A percentile compares a stretch with the other conserved stretches of the same genome.
phyloP scores from a whole-genome alignment of 2,888 invertebrate genomes.

The Pristionchus mayeri region DNA sequence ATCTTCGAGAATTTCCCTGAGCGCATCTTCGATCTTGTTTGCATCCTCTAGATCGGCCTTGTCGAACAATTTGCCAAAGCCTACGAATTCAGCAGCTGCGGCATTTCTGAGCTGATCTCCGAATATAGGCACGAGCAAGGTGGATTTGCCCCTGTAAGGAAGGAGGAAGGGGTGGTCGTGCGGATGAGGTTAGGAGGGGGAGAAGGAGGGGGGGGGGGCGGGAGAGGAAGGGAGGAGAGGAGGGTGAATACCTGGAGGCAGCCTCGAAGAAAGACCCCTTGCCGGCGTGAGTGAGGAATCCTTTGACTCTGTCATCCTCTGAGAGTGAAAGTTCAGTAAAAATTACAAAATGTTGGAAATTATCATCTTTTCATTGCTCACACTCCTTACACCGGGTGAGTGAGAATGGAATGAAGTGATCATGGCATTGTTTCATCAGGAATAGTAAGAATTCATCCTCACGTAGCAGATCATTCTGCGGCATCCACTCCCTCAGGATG shows the following conservation, averaged over 20 bases:
- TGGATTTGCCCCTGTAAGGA: background rate
- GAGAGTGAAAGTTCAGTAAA: background rate
- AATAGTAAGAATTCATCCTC: background rate
- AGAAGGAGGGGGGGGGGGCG: background rate
- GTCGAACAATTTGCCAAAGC: background rate
- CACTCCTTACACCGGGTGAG: no score
- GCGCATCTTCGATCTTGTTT: background rate
- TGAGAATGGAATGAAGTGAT: no score
- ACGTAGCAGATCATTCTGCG: conserved; percentile 48
- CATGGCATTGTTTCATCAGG: no score
- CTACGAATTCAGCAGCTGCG: conserved; percentile 15
- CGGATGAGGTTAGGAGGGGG: background rate
- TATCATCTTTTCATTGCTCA: no score
- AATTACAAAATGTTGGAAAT: no score
- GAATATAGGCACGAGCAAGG: conserved; percentile 32
- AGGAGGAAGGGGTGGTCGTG: background rate
- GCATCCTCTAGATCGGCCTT: background rate
- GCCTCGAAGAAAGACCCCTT: conserved; percentile 38
- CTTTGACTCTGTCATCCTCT: conserved; percentile 24
- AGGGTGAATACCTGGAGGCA: background rate
- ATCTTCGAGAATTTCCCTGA: conserved; percentile 18
- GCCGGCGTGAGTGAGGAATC: conserved; percentile 38
- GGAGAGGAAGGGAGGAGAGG: background rate
- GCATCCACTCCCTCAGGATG: conserved; percentile 28
- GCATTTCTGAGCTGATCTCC: conserved; percentile 40